Evolutionary conservation across 2,797 vertebrate species (phyloP).

Genomic region (Melanotaenia trifasciata): DNA sequence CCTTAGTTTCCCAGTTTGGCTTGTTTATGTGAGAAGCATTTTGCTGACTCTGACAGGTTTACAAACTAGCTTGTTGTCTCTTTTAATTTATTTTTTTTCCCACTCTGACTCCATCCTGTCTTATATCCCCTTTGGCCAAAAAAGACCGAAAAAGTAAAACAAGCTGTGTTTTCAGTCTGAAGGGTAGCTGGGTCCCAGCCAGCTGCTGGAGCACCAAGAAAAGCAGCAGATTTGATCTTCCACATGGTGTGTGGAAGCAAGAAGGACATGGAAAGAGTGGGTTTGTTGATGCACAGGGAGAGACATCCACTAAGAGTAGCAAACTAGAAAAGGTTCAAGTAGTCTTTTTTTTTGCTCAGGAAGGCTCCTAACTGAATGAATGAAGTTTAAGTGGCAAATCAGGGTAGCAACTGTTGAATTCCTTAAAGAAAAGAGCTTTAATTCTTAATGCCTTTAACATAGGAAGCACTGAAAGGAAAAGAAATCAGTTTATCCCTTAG

Average conservation of each 20-base stretch:
- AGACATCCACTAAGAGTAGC: not conserved
- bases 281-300: constrained; percentile 41
- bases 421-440: not conserved
- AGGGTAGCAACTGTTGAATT: not conserved
- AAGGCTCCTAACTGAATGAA: not conserved
- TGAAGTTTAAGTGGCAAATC: not conserved
- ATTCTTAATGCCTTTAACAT: not conserved
- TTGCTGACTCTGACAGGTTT: constrained; percentile 35
- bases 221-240: constrained; percentile 58
- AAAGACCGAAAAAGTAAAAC: constrained; percentile 46
- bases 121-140: constrained; percentile 31
- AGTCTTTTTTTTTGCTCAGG: not conserved
- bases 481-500: not conserved
- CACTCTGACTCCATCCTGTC: constrained; percentile 27
- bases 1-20: constrained; percentile 6
- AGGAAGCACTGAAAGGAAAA: not conserved
- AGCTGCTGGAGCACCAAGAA: constrained; percentile 61
- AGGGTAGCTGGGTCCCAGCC: constrained; percentile 59
- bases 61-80: constrained; percentile 36
- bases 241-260: constrained; percentile 25
- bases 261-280: constrained; percentile 18
- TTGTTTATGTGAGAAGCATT: constrained; percentile 42
- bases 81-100: not conserved
- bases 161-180: constrained; percentile 52
- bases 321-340: not conserved